Conservation (phyloP, 2,888 invertebrate genomes). For the Dryobotodes eremita region DNA sequence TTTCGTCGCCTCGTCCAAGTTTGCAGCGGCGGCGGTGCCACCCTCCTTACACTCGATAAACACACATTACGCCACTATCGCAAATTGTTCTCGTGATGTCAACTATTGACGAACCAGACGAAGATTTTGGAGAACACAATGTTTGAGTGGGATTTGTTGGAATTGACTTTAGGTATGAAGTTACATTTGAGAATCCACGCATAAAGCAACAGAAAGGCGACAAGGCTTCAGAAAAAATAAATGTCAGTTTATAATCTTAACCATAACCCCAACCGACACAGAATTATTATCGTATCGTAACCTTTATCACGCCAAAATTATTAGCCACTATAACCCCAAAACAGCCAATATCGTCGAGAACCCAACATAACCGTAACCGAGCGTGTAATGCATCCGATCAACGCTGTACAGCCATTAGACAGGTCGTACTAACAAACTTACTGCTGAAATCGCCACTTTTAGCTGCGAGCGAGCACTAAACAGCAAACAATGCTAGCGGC, state of each 20-base stretch:
- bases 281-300: conserved; percentile 18
- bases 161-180: background rate
- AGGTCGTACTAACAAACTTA: conserved; percentile 72
- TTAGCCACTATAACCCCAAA: conserved; percentile 22
- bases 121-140: background rate
- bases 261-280: background rate
- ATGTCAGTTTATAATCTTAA: background rate
- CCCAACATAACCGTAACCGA: conserved; percentile 64
- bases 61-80: conserved; percentile 67
- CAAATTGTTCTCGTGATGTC: conserved; percentile 59
- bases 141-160: background rate
- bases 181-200: background rate
- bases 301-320: conserved; percentile 21
- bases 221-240: background rate
- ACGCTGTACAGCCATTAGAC: conserved; percentile 68
- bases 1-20: conserved; percentile 83
- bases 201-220: background rate
- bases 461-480: conserved; percentile 85
- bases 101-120: conserved; percentile 19
- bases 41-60: conserved; percentile 75
- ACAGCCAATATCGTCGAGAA: conserved; percentile 45
- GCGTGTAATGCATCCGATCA: conserved; percentile 52
- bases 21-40: conserved; percentile 69
- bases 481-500: conserved; percentile 87
- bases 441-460: conserved; percentile 87